These are phyloP conservation scores for Aphelinus atriplicis DNA, from an alignment of 1,140 invertebrate genomes.

Conservation along the genomic window DNA sequence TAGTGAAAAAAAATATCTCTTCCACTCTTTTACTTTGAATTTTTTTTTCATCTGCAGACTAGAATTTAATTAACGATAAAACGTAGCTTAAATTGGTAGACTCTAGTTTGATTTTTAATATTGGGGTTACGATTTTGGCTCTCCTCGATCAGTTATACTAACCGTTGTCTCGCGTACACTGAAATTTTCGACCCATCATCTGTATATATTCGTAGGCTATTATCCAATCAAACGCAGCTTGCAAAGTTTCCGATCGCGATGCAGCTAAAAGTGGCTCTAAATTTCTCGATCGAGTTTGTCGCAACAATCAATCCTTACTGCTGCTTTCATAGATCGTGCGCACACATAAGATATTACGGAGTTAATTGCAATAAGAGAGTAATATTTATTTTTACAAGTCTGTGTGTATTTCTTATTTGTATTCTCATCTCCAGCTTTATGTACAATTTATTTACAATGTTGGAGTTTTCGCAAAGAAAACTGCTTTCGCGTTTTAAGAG, in stretches of 20 bases:
- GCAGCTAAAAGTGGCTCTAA: conserved; percentile 26
- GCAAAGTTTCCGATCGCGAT: conserved; percentile 21
- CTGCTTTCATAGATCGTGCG: conserved; percentile 41
- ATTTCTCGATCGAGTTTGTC: conserved; percentile 28
- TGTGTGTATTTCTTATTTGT: conserved; percentile 48
- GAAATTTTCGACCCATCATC: conserved; percentile 18
- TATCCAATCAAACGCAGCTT: conserved; percentile 39
- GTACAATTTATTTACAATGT: conserved; percentile 41
- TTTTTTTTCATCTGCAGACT: conserved; percentile 58
- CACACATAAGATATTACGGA: conserved; percentile 49
- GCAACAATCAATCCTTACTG: conserved; percentile 36
- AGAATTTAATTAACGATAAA: conserved; percentile 65
- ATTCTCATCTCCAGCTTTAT: conserved; percentile 39
- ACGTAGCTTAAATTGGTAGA: conserved; percentile 63
- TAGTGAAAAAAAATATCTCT: conserved; percentile 46
- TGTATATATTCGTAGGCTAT: not conserved
- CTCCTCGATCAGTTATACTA: conserved; percentile 42
- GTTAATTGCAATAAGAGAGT: conserved; percentile 59
- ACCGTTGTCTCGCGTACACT: conserved; percentile 20
- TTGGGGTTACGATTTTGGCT: conserved; percentile 20
- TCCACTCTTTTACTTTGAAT: conserved; percentile 42
- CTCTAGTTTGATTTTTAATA: conserved; percentile 64
- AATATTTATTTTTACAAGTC: conserved; percentile 41
- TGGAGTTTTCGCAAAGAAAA: conserved; percentile 32
- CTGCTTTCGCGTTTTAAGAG: conserved; percentile 28